These are phyloP conservation scores for Cacajao melanocephalus DNA, from an alignment of 2,797 vertebrate genomes.

Conservation along the genomic window DNA sequence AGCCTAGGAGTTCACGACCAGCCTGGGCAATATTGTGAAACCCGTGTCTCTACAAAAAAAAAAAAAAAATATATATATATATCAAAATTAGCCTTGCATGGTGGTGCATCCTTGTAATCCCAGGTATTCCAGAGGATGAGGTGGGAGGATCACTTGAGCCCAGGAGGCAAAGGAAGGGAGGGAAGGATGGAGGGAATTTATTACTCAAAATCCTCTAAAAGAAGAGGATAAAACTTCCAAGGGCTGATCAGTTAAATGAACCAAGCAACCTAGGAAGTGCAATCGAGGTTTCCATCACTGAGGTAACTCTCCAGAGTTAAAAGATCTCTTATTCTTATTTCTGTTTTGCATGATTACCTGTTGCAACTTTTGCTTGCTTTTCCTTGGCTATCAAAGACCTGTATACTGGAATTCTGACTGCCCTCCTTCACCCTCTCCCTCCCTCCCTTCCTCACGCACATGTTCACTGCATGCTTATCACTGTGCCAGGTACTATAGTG, in stretches of 20 bases:
- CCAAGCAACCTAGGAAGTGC: neutral
- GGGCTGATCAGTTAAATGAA: neutral
- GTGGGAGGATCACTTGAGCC: too few species aligned
- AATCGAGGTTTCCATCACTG: neutral
- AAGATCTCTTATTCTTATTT: neutral
- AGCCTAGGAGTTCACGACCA: too few species aligned
- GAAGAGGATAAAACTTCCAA: neutral
- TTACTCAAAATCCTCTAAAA: neutral
- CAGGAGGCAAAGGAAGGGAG: too few species aligned
- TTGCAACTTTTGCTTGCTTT: neutral
- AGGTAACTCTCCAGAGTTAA: neutral
- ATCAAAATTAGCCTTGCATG: too few species aligned
- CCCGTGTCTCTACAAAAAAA: too few species aligned
- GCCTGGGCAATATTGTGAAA: too few species aligned
- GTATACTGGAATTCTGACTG: neutral
- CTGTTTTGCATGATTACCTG: neutral
- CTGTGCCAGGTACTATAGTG: neutral
- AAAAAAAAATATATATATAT: too few species aligned
- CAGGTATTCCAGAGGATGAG: too few species aligned
- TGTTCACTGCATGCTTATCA: fast-evolving
- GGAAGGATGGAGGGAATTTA: neutral
- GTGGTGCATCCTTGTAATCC: too few species aligned
- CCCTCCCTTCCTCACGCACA: too few species aligned
- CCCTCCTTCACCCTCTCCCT: neutral
- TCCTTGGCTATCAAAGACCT: neutral